Percentiles rank a stretch among this genome's conserved stretches.
These are phyloP conservation scores for Lasioglossum albipes DNA, from an alignment of 1,140 invertebrate species.

Conservation along the genomic window DNA sequence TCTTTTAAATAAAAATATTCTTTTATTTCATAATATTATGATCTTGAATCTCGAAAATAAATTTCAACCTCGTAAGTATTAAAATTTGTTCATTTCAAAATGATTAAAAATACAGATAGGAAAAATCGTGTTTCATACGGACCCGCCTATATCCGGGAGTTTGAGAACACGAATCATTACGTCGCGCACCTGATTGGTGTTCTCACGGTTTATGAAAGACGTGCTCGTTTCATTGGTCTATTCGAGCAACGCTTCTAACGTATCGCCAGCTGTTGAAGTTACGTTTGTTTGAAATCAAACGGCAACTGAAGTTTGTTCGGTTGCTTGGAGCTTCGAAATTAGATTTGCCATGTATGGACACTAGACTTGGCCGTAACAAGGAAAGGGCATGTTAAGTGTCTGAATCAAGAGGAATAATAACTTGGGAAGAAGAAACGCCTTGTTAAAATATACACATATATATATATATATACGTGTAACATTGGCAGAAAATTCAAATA, in stretches of 20 bases:
- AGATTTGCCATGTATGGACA: slow-evolving; percentile 52
- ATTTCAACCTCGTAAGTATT: too few species aligned
- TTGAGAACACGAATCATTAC: slow-evolving; percentile 2
- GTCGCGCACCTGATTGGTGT: slow-evolving; percentile 37
- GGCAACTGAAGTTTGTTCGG: slow-evolving; percentile 66
- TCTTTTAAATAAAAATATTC: too few species aligned
- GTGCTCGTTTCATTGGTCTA: slow-evolving; percentile 47
- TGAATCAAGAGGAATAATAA: slow-evolving; percentile 40
- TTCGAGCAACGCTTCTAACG: slow-evolving; percentile 68
- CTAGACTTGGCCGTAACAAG: slow-evolving; percentile 39
- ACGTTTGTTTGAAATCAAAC: slow-evolving; percentile 73
- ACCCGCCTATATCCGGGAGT: neutral
- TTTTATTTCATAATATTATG: too few species aligned
- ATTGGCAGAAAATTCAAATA: slow-evolving; percentile 32
- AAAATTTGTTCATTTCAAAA: neutral
- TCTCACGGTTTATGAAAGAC: neutral
- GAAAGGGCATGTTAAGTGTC: slow-evolving; percentile 55
- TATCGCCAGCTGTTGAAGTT: slow-evolving; percentile 71
- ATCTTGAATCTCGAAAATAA: too few species aligned
- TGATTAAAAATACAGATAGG: too few species aligned
- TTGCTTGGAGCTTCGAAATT: slow-evolving; percentile 42
- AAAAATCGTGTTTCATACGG: neutral
- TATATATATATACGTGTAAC: slow-evolving; percentile 16
- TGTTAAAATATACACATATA: slow-evolving; percentile 16
- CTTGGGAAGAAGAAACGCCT: slow-evolving; percentile 27